Percentiles rank a stretch among this genome's conserved stretches.
These are phyloP conservation scores for Cecropterus lyciades DNA, from an alignment of 1,140 invertebrate species.

Conservation along the genomic window DNA sequence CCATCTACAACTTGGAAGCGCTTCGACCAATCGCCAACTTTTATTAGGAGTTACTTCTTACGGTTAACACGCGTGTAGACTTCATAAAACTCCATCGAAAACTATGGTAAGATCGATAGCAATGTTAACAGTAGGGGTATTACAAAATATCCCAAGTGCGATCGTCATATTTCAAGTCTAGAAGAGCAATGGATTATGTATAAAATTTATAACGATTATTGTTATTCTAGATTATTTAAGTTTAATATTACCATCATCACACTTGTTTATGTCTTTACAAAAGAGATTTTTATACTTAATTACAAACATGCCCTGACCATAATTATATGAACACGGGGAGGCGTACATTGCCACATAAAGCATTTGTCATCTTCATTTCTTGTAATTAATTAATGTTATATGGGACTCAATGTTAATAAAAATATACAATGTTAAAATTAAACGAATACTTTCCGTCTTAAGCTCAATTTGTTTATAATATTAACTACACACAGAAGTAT, in stretches of 20 bases:
- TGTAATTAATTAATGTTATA: not conserved
- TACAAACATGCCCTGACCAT: not conserved
- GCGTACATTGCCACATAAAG: not conserved
- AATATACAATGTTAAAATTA: conserved; percentile 13
- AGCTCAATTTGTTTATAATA: conserved; percentile 5
- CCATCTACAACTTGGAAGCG: not conserved
- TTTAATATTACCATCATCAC: no score
- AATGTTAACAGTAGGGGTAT: not conserved
- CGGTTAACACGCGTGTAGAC: not conserved
- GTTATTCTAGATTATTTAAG: no score
- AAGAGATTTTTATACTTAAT: not conserved
- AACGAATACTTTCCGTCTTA: not conserved
- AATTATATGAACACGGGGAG: not conserved
- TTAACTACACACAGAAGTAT: no score
- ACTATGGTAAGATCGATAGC: not conserved
- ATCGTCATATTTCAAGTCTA: not conserved
- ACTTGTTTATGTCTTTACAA: no score
- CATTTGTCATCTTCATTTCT: not conserved
- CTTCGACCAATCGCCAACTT: not conserved
- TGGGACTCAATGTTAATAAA: conserved; percentile 15
- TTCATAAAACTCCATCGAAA: not conserved
- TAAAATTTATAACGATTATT: no score
- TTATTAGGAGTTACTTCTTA: not conserved
- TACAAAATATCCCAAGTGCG: not conserved
- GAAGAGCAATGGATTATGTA: not conserved